Percentiles rank a stretch among this genome's conserved stretches.
These are phyloP conservation scores for Mesoclemmys tuberculata DNA, from an alignment of 2,113 vertebrate species.

Conservation along the genomic window DNA sequence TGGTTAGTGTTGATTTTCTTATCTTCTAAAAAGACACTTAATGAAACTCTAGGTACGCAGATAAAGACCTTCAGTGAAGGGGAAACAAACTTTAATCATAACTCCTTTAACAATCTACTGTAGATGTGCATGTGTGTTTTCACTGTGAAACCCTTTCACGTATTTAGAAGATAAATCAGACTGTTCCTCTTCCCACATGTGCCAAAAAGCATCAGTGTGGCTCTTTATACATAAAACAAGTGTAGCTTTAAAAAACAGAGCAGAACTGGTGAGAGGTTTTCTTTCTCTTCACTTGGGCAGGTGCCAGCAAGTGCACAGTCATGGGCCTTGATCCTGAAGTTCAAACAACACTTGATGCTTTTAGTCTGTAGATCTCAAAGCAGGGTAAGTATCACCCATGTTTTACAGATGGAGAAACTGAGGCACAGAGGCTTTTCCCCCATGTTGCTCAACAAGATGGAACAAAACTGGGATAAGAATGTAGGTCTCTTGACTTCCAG, in stretches of 20 bases:
- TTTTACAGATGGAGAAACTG: not conserved
- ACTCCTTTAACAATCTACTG: conserved; percentile 41
- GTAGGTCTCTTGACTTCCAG: rapidly evolving
- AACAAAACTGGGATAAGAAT: not conserved
- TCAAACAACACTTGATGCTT: not conserved
- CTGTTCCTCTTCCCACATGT: not conserved
- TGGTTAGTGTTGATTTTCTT: conserved; percentile 46
- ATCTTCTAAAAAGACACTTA: conserved; percentile 52
- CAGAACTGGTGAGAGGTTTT: no score
- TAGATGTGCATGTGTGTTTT: conserved; percentile 5
- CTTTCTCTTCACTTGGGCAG: not conserved
- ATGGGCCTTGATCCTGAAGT: not conserved
- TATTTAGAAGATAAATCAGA: conserved; percentile 24
- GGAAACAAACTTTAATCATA: conserved; percentile 53
- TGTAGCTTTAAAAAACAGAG: not conserved
- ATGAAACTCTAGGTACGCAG: conserved; percentile 50
- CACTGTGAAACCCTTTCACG: conserved; percentile 27
- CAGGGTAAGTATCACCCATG: rapidly evolving
- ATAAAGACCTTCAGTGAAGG: conserved; percentile 39
- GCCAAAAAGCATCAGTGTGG: conserved; percentile 3
- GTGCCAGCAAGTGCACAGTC: rapidly evolving
- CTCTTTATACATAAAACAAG: rapidly evolving
- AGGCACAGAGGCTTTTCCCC: rapidly evolving
- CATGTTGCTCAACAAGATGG: rapidly evolving
- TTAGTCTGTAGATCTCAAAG: not conserved